Evolutionary conservation across 2,888 invertebrate genomes (phyloP).

Genomic region (Eristalis pertinax): DNA sequence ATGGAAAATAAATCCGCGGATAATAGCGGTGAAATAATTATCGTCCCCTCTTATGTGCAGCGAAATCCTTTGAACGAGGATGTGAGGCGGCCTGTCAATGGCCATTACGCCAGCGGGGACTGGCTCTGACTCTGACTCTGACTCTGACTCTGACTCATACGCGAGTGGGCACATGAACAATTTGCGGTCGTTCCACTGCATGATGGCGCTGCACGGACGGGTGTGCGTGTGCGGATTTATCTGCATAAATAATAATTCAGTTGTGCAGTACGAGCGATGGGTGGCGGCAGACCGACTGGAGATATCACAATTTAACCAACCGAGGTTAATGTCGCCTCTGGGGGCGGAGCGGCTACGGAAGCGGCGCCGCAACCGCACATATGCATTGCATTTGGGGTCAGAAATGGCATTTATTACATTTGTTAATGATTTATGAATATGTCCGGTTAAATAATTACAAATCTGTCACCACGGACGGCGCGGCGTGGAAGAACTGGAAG

Average conservation of each 20-base stretch:
- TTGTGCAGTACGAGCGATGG: constrained; percentile 24
- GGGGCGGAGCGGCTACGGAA: constrained; percentile 32
- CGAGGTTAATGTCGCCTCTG: constrained; percentile 53
- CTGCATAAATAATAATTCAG: constrained; percentile 66
- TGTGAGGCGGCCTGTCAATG: constrained; percentile 36
- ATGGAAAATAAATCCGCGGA: constrained; percentile 52
- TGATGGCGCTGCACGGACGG: neutral
- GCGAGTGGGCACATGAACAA: constrained; percentile 30
- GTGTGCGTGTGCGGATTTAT: constrained; percentile 38
- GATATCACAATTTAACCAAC: constrained; percentile 51
- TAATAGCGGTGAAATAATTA: constrained; percentile 70
- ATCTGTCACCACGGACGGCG: constrained; percentile 36
- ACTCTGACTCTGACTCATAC: constrained; percentile 44
- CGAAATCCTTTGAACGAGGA: constrained; percentile 28
- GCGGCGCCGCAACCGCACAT: constrained; percentile 50
- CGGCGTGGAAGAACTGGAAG: neutral
- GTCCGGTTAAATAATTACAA: constrained; percentile 68
- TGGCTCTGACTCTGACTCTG: constrained; percentile 42
- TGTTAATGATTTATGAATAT: constrained; percentile 68
- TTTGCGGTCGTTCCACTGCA: constrained; percentile 30
- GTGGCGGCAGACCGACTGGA: neutral
- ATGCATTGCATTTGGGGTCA: constrained; percentile 56
- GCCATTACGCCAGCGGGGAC: constrained; percentile 48
- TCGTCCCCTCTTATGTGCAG: constrained; percentile 51
- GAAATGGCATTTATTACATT: constrained; percentile 64